Conservation (phyloP, 2,888 invertebrate genomes). For the Galerucella nymphaeae region DNA sequence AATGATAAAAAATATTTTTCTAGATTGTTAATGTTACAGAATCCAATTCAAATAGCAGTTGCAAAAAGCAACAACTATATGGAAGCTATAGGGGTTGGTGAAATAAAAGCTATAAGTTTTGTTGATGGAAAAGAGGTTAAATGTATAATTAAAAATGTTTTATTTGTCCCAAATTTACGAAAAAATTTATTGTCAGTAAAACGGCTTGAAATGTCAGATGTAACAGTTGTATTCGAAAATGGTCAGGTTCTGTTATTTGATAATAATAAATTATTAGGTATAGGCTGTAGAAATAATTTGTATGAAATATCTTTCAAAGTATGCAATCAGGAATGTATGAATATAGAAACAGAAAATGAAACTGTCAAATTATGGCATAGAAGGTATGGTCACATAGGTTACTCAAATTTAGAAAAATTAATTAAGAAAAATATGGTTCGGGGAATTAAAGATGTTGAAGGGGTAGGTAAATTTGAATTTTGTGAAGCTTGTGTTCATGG, state of each 20-base stretch:
- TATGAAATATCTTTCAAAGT: not conserved
- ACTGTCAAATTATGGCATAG: not conserved
- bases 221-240: slow-evolving; percentile 3
- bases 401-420: slow-evolving; percentile 50
- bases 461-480: not conserved
- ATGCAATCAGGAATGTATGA: not conserved
- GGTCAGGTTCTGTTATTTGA: not conserved
- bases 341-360: not conserved
- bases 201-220: not conserved
- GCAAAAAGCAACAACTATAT: not conserved
- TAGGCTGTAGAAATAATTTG: not conserved
- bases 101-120: not conserved
- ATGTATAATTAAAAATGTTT: not conserved
- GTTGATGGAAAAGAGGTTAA: not conserved
- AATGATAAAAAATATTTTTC: not conserved
- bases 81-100: not conserved
- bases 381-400: not conserved
- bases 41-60: slow-evolving; percentile 2
- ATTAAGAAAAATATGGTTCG: not conserved
- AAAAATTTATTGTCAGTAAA: not conserved
- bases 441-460: not conserved
- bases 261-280: not conserved
- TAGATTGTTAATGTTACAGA: not conserved
- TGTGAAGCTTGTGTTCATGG: not conserved
- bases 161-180: not conserved